A percentile compares a stretch with the other conserved stretches of the same genome.
phyloP scores from a whole-genome alignment of 2,888 invertebrate species.

The Tricholauxania praeusta region DNA sequence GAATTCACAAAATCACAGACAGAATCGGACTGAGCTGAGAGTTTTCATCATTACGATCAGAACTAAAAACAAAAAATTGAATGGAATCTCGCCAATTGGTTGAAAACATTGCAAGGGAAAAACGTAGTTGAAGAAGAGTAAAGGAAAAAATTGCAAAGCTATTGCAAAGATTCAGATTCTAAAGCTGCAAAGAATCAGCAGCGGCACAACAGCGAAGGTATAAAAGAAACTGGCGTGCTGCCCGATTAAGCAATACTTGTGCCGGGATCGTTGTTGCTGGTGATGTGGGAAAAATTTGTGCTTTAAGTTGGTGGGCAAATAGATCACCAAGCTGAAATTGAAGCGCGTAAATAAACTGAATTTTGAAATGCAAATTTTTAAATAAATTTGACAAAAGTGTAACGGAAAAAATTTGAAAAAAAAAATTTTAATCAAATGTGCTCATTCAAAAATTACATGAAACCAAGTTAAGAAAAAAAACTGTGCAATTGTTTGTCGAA shows the following conservation, averaged over 20 bases:
- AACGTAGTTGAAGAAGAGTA: neutral
- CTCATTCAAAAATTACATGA: too few species aligned
- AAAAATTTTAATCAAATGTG: too few species aligned
- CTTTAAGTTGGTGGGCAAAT: too few species aligned
- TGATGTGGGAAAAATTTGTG: slow-evolving; percentile 17
- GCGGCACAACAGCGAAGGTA: slow-evolving; percentile 57
- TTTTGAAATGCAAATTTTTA: too few species aligned
- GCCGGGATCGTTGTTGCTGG: slow-evolving; percentile 49
- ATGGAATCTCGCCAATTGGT: slow-evolving; percentile 25
- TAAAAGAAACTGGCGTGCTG: slow-evolving; percentile 63
- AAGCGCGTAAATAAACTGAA: too few species aligned
- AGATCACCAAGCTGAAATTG: too few species aligned
- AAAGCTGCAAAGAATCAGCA: slow-evolving; percentile 32
- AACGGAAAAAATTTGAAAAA: too few species aligned
- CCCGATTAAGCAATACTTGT: slow-evolving; percentile 58
- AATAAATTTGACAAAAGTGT: too few species aligned
- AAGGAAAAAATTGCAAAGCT: slow-evolving; percentile 27
- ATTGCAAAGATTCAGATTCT: slow-evolving; percentile 34
- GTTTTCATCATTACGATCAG: neutral
- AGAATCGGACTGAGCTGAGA: neutral
- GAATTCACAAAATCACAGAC: neutral
- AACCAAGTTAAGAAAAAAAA: too few species aligned
- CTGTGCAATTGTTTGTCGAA: too few species aligned
- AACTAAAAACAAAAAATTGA: slow-evolving; percentile 42
- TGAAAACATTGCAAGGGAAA: neutral